Percentiles rank a stretch among this genome's conserved stretches.
Conservation (phyloP, 2,797 vertebrate genomes). For the Gymnopithys bicolor region DNA sequence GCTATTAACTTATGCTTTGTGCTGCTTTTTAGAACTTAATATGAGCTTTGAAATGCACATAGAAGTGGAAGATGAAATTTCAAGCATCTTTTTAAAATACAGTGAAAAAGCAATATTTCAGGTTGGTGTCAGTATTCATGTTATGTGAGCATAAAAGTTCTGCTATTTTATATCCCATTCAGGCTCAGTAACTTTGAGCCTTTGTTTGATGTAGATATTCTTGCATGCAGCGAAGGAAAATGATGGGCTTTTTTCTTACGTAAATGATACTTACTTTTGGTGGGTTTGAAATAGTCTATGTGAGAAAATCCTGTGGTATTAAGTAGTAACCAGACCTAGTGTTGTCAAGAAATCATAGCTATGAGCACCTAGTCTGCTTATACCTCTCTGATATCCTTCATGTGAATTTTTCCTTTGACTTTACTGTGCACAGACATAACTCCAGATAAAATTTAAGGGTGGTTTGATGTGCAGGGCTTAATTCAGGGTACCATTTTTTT, state of each 20-base stretch:
- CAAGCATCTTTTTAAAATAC: not conserved
- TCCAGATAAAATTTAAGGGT: not conserved
- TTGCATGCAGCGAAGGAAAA: not conserved
- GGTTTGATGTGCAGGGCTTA: not conserved
- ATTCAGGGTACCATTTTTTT: not conserved
- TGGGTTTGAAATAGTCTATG: not conserved
- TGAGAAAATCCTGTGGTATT: not conserved
- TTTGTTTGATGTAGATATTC: not conserved
- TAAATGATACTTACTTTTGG: not conserved
- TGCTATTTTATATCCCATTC: not conserved
- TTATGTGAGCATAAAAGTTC: not conserved
- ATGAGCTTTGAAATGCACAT: not conserved
- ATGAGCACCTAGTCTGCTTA: not conserved
- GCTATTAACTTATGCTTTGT: not conserved
- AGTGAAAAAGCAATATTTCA: not conserved
- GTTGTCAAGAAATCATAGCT: not conserved
- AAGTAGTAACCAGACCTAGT: not conserved
- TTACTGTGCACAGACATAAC: not conserved
- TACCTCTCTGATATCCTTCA: not conserved
- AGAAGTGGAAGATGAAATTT: not conserved
- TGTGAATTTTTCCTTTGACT: not conserved
- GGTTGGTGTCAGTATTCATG: not conserved
- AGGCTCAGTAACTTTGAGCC: not conserved
- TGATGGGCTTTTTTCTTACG: fast-evolving
- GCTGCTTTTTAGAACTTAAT: not conserved